Evolutionary conservation across 2,888 invertebrate genomes (phyloP).

Genomic region (Sarcophaga carnaria): DNA sequence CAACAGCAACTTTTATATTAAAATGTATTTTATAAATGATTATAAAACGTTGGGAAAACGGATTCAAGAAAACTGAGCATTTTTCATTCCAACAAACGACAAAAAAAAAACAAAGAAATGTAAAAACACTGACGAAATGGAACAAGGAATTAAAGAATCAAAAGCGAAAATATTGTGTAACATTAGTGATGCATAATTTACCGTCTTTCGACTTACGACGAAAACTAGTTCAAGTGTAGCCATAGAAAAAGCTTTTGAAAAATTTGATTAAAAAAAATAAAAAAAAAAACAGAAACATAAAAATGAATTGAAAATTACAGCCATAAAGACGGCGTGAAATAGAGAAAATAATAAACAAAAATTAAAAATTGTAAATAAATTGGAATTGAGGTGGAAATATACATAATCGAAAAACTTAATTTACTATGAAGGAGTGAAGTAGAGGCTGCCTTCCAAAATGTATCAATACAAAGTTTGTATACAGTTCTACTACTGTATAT

Average conservation of each 20-base stretch:
- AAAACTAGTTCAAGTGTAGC: conserved; percentile 45
- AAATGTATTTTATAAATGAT: conserved; percentile 31
- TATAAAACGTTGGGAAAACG: not conserved
- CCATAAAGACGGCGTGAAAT: conserved; percentile 13
- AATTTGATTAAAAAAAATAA: too few species aligned
- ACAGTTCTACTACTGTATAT: too few species aligned
- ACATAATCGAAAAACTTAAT: too few species aligned
- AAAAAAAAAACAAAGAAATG: not conserved
- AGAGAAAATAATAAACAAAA: conserved; percentile 2
- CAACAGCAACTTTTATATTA: not conserved
- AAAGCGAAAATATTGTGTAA: conserved; percentile 1
- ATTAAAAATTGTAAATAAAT: not conserved
- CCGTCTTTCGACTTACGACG: conserved; percentile 42
- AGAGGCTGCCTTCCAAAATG: too few species aligned
- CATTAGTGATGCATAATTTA: conserved; percentile 65
- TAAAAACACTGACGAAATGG: not conserved
- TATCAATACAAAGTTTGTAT: too few species aligned
- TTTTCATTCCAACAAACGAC: conserved; percentile 4
- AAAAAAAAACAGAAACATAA: not conserved
- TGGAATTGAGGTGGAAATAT: too few species aligned
- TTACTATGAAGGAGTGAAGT: too few species aligned
- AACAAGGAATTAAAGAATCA: not conserved
- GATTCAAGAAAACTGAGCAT: not conserved
- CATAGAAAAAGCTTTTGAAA: too few species aligned
- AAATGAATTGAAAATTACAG: conserved; percentile 40